A percentile compares a stretch with the other conserved stretches of the same genome.
Evolutionary conservation across 2,797 vertebrate genomes (phyloP).

Genomic region (Bradypus variegatus): DNA sequence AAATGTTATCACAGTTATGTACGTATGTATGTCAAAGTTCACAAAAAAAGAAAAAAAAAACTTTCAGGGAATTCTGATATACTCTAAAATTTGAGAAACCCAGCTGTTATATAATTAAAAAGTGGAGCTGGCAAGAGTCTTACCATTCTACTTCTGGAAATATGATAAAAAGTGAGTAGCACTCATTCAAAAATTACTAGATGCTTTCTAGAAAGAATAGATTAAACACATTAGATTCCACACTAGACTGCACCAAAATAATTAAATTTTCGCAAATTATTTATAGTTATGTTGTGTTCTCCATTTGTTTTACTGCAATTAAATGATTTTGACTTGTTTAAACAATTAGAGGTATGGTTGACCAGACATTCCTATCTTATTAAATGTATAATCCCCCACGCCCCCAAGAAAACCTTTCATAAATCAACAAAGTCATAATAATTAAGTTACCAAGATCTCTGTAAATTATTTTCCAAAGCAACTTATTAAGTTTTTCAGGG

Average conservation of each 20-base stretch:
- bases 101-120: background rate
- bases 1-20: no score
- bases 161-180: background rate
- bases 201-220: background rate
- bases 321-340: background rate
- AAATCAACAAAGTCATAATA: background rate
- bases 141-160: no score
- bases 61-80: background rate
- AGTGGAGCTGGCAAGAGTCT: no score
- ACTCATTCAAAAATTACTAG: background rate
- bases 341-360: background rate
- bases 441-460: background rate
- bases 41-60: background rate
- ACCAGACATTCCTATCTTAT: background rate
- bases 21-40: no score
- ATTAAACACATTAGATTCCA: background rate
- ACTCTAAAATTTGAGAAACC: background rate
- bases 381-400: background rate
- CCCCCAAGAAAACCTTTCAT: background rate
- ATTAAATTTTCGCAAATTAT: background rate
- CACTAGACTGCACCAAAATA: background rate
- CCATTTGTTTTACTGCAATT: background rate
- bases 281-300: background rate
- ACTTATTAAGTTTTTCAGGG: background rate
- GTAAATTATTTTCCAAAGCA: background rate